These are phyloP conservation scores for Lumbricus terrestris DNA, from an alignment of 2,888 invertebrate genomes.

Conservation along the genomic window DNA sequence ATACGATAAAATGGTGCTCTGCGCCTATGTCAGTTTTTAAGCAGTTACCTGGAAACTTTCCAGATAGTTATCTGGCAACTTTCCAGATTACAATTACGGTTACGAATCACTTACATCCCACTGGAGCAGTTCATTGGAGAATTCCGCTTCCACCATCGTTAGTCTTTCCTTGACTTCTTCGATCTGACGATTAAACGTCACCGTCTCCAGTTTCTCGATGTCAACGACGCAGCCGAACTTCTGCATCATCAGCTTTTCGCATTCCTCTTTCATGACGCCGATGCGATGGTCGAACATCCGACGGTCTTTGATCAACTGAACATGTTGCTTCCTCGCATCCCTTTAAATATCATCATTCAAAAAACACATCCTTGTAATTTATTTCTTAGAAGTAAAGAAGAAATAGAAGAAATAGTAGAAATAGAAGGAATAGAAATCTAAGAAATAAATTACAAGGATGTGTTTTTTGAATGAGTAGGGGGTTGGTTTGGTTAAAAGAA, in stretches of 20 bases:
- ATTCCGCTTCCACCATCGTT: constrained; percentile 49
- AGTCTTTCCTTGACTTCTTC: constrained; percentile 58
- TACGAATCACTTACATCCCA: constrained; percentile 49
- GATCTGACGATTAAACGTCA: constrained; percentile 56
- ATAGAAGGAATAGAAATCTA: too few relatives aligned
- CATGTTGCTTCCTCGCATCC: constrained; percentile 55
- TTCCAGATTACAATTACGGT: background rate
- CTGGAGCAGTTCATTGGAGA: constrained; percentile 48
- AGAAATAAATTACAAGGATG: too few relatives aligned
- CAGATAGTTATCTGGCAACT: background rate
- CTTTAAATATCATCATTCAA: constrained; percentile 37
- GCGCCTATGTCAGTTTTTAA: background rate
- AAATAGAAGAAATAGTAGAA: too few relatives aligned
- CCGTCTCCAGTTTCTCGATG: constrained; percentile 57
- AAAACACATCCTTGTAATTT: background rate
- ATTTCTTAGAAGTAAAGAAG: too few relatives aligned
- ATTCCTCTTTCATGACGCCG: constrained; percentile 51
- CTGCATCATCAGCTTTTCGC: constrained; percentile 56
- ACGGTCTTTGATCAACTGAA: constrained; percentile 57
- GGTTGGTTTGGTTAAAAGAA: too few relatives aligned
- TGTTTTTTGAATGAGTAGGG: too few relatives aligned
- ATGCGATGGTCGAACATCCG: constrained; percentile 53
- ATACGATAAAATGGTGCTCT: background rate
- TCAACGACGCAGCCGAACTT: constrained; percentile 55
- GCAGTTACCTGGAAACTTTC: background rate